Evolutionary conservation across 2,888 invertebrate genomes (phyloP).

Genomic region (Neria commutata): DNA sequence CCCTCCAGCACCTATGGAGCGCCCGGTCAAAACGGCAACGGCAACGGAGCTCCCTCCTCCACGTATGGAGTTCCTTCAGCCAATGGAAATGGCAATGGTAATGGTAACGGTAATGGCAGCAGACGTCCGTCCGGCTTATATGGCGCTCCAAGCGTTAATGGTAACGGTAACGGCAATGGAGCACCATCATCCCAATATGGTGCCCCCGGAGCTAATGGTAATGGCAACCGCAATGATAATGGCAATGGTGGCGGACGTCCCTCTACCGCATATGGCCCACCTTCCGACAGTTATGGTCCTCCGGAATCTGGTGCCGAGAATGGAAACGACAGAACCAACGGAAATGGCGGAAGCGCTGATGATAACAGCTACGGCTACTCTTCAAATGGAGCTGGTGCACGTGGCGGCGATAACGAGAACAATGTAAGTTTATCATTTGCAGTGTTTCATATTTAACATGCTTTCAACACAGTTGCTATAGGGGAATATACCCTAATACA

Average conservation of each 20-base stretch:
- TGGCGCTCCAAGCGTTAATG: slow-evolving; percentile 43
- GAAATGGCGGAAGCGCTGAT: slow-evolving; percentile 44
- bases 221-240: slow-evolving; percentile 40
- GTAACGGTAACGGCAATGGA: slow-evolving; percentile 32
- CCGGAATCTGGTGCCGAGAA: no score
- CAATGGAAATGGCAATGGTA: slow-evolving; percentile 49
- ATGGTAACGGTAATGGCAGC: slow-evolving; percentile 25
- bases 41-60: slow-evolving; percentile 52
- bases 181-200: no score
- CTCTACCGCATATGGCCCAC: slow-evolving; percentile 41
- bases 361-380: slow-evolving; percentile 35
- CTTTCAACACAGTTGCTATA: slow-evolving; percentile 5
- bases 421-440: slow-evolving; percentile 58
- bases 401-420: slow-evolving; percentile 59
- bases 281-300: slow-evolving; percentile 55
- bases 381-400: slow-evolving; percentile 33
- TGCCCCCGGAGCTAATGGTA: slow-evolving; percentile 44
- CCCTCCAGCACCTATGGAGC: slow-evolving; percentile 46
- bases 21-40: slow-evolving; percentile 36
- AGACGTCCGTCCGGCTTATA: slow-evolving; percentile 43
- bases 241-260: slow-evolving; percentile 36
- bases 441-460: slow-evolving; percentile 4
- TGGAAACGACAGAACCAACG: slow-evolving; percentile 14
- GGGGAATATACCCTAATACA: background rate
- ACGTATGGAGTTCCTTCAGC: slow-evolving; percentile 56